Conservation (phyloP, 2,797 vertebrate genomes). For the Sparidentex hasta region DNA sequence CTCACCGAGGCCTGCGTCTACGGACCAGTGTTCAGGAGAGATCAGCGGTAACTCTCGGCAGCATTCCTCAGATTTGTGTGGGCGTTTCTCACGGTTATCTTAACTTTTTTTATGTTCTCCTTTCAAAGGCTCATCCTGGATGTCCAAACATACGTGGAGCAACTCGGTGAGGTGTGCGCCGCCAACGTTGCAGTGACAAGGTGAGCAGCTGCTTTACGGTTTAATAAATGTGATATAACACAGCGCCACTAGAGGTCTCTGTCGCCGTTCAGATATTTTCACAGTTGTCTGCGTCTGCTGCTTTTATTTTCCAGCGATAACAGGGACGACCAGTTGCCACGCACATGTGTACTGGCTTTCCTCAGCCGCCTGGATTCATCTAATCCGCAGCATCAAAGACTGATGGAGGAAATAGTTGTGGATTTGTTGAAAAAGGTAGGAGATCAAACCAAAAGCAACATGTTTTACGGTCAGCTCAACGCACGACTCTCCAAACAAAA, state of each 20-base stretch:
- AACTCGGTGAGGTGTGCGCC: constrained; percentile 88
- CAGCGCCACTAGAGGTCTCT: constrained; percentile 60
- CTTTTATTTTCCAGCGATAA: constrained; percentile 85
- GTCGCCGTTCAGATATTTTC: background rate
- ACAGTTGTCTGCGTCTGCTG: background rate
- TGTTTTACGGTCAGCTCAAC: background rate
- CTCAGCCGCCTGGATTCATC: constrained; percentile 89
- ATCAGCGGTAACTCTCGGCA: constrained; percentile 89
- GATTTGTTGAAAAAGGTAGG: constrained; percentile 91
- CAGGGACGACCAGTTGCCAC: constrained; percentile 92
- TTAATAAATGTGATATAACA: constrained; percentile 5
- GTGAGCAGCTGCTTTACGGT: constrained; percentile 63
- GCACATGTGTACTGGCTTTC: constrained; percentile 91
- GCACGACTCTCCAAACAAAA: background rate
- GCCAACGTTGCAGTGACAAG: constrained; percentile 87
- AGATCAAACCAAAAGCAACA: too few species aligned
- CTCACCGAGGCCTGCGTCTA: constrained; percentile 92
- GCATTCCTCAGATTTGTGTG: background rate
- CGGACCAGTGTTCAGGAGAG: constrained; percentile 93
- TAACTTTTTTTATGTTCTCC: background rate
- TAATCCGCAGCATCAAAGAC: constrained; percentile 82
- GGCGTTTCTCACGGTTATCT: background rate
- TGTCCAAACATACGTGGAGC: constrained; percentile 91
- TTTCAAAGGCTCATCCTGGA: constrained; percentile 91
- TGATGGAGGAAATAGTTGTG: constrained; percentile 89